A percentile compares a stretch with the other conserved stretches of the same genome.
phyloP scores from a whole-genome alignment of 2,888 invertebrate species.

The Eupithecia dodoneata region DNA sequence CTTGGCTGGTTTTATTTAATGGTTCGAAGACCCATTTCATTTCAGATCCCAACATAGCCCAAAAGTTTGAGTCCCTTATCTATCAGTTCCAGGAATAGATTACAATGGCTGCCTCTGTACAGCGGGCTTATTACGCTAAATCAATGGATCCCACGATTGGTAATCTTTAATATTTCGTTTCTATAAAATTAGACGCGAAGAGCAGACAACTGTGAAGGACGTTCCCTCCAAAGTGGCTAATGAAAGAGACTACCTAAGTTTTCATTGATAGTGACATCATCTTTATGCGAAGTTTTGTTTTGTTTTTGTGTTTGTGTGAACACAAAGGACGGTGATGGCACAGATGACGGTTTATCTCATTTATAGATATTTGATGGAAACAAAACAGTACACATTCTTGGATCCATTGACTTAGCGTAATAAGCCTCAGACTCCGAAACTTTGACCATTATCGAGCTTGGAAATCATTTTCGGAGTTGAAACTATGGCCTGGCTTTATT shows the following conservation, averaged over 20 bases:
- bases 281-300: neutral
- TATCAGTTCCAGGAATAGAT: slow-evolving; percentile 41
- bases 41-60: slow-evolving; percentile 7
- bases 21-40: neutral
- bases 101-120: slow-evolving; percentile 35
- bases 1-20: neutral
- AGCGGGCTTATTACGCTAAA: neutral
- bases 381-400: neutral
- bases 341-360: neutral
- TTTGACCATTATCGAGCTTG: slow-evolving; percentile 45
- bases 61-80: slow-evolving; percentile 32
- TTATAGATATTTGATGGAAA: neutral
- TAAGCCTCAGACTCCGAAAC: slow-evolving; percentile 29
- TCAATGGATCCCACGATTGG: neutral
- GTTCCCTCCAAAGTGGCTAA: neutral
- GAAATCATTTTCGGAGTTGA: slow-evolving; percentile 38
- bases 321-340: too few species aligned
- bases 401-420: neutral
- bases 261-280: neutral
- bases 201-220: neutral
- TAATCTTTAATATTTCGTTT: neutral
- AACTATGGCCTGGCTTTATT: slow-evolving; percentile 12
- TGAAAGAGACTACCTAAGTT: neutral
- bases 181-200: neutral
- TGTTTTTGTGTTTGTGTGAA: neutral